Evolutionary conservation across 1,140 invertebrate species (phyloP), one percentile per base, ranked within the genome.

Genomic region (Muscidifurax raptorellus): DNA sequence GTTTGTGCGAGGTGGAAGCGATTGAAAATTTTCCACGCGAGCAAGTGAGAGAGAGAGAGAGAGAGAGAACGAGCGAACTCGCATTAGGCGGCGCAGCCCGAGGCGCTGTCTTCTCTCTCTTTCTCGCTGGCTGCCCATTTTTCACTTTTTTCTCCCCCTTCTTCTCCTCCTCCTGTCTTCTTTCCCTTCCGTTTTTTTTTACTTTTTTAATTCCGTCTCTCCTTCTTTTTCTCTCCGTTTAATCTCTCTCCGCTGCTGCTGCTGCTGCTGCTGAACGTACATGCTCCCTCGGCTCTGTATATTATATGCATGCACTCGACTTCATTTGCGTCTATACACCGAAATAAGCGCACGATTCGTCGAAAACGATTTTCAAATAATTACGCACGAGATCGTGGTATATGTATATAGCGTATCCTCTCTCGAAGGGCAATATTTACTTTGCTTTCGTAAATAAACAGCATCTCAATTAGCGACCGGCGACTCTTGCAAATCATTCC

Each of bases 61-160:
- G 32, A 69, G 66, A 66, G 85, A 88, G 87, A 90, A 87, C 89
- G 78, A 71, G 87, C 89, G 90, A 90, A 88, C 88, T 91, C 90
- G 90, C 89, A 91, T 89, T 90, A 88, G 84, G 75, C 52, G 52
- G 86, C 87, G 86, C 89, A 90, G 90, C 91, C 89, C 86, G 87
- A 91, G 90, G 91, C n/a, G n/a, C 90, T 89, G 86, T 90, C 89
- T 87, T 92, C 75, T 83, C 76, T n/a, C 66, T 27, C 28, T 72
- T 30, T 28, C 90, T 91, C 88, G 88, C 89, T 91, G 91, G 91
- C 87, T 91, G 88, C 91, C 90, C 91, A 92, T 92, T 93, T 93
- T 93, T 93, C 92, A 92, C 91, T 88, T 91, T 91, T 91, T 89
- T 90, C 30, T 44, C 25, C 88, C 86, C 90, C 90, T 91, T 66